Evolutionary conservation across 2,797 vertebrate genomes (phyloP).

Genomic region (Protosalanx chinensis): DNA sequence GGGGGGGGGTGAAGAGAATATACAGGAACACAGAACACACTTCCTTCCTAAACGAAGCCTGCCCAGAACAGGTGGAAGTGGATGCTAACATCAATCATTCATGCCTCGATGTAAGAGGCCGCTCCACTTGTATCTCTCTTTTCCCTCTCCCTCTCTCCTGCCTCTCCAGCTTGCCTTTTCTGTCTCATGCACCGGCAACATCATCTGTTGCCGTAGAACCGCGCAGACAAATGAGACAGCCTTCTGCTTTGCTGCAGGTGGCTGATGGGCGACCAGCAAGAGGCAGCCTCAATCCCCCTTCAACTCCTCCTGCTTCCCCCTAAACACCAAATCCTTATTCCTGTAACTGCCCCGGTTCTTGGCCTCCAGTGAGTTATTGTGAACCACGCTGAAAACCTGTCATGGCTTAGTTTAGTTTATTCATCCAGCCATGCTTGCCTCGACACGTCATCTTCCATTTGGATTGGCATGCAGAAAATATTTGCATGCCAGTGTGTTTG

Average conservation of each 20-base stretch:
- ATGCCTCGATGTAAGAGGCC: slow-evolving; percentile 6
- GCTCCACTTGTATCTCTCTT: slow-evolving; percentile 28
- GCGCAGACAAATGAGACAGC: slow-evolving; percentile 55
- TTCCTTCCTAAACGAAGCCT: not conserved
- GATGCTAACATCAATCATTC: slow-evolving; percentile 19
- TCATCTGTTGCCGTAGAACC: slow-evolving; percentile 61
- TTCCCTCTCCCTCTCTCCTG: slow-evolving; percentile 4
- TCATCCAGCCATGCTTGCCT: not conserved
- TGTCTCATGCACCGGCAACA: slow-evolving; percentile 46
- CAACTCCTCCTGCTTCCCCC: slow-evolving; percentile 53
- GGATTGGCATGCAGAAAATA: not conserved
- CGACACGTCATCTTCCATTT: not conserved
- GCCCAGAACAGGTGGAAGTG: slow-evolving; percentile 29
- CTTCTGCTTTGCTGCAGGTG: slow-evolving; percentile 69
- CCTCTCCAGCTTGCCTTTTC: not conserved
- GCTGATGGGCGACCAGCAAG: slow-evolving; percentile 64
- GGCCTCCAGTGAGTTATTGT: not conserved
- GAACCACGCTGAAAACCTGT: slow-evolving; percentile 7
- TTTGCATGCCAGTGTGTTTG: slow-evolving; percentile 1
- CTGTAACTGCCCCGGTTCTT: slow-evolving; percentile 8
- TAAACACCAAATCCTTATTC: slow-evolving; percentile 43
- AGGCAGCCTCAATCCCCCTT: slow-evolving; percentile 60
- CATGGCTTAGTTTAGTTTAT: not conserved
- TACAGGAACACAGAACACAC: not conserved
- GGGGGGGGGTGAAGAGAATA: not conserved